A percentile compares a stretch with the other conserved stretches of the same genome.
Conservation (phyloP, 1,140 invertebrate species). For the Apocrypta bakeri region DNA sequence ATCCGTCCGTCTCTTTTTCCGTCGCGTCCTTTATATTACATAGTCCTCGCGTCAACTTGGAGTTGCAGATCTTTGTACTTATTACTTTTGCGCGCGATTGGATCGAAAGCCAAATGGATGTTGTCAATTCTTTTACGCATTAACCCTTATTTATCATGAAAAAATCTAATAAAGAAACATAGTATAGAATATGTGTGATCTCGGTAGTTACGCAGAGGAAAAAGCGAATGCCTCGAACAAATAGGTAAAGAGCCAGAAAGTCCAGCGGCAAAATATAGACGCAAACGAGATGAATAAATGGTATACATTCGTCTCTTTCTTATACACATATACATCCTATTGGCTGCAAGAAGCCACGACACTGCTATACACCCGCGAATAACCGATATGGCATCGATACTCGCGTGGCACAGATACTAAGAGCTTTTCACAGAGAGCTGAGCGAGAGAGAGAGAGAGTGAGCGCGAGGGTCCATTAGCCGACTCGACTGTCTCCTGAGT, state of each 20-base stretch:
- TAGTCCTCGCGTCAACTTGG: conserved; percentile 46
- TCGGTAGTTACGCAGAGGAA: too few species aligned
- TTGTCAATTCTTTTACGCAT: not conserved
- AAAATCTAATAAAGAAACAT: too few species aligned
- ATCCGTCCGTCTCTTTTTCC: conserved; percentile 42
- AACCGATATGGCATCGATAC: conserved; percentile 67
- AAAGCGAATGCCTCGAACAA: not conserved
- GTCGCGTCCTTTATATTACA: conserved; percentile 55
- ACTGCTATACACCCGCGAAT: conserved; percentile 31
- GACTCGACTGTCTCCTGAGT: conserved; percentile 75
- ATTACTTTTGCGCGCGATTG: conserved; percentile 13
- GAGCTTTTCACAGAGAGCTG: conserved; percentile 70
- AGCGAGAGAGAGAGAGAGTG: conserved; percentile 51
- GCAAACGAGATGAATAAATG: conserved; percentile 32
- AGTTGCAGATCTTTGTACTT: not conserved
- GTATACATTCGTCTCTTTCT: conserved; percentile 22
- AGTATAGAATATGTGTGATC: too few species aligned
- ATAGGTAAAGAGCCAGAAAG: not conserved
- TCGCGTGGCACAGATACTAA: conserved; percentile 70
- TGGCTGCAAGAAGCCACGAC: conserved; percentile 6
- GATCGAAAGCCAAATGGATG: not conserved
- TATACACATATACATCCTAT: not conserved
- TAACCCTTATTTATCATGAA: not conserved
- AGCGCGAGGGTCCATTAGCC: conserved; percentile 72
- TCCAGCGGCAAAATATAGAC: not conserved